These are phyloP conservation scores for Epizoanthus scotinus DNA, from an alignment of 92 coral and sea anemone species.

Conservation along the genomic window DNA sequence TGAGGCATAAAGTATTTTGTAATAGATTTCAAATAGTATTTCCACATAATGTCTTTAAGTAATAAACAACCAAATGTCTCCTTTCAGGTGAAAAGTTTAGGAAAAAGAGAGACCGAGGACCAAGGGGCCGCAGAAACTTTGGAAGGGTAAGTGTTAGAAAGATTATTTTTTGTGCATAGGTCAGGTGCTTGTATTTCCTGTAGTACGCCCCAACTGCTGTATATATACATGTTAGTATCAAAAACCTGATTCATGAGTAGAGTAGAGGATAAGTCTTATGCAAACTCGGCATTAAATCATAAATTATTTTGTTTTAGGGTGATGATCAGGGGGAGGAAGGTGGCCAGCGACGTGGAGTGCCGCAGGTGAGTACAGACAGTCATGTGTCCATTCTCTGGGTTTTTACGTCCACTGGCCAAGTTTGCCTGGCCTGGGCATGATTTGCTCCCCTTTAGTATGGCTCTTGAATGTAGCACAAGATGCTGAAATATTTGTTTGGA, in stretches of 20 bases:
- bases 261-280: no score
- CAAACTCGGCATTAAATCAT: background rate
- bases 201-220: no score
- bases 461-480: no score
- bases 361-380: constrained; percentile 17
- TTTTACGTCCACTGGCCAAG: no score
- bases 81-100: constrained; percentile 31
- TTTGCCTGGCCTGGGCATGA: no score
- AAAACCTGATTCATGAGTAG: no score
- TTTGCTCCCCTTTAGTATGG: no score
- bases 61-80: background rate
- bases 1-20: background rate
- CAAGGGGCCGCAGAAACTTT: constrained; percentile 54
- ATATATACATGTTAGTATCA: background rate
- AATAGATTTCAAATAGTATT: background rate
- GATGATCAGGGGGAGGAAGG: constrained; percentile 51
- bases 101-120: constrained; percentile 50
- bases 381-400: background rate
- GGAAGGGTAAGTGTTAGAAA: constrained; percentile 43
- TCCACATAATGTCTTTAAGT: background rate
- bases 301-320: constrained; percentile 51
- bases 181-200: no score
- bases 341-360: constrained; percentile 20
- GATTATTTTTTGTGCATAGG: background rate
- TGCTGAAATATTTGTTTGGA: no score